Percentiles rank a stretch among this genome's conserved stretches.
Evolutionary conservation across 1,140 invertebrate genomes (phyloP).

Genomic region (Drosophila sulfurigaster): DNA sequence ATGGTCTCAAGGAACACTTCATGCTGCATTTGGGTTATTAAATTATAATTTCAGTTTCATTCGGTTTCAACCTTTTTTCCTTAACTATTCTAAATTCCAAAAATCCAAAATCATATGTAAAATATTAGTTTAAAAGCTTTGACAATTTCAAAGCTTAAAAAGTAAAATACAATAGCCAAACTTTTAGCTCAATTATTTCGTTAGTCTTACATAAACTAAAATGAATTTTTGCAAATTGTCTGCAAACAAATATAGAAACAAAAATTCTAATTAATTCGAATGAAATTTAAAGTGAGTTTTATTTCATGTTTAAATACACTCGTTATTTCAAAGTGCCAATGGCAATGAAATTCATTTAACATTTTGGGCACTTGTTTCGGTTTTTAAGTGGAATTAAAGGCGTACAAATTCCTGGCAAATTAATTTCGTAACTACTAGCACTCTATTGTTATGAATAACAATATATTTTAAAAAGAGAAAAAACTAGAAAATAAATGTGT

Average conservation of each 20-base stretch:
- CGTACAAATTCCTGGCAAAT: constrained; percentile 14
- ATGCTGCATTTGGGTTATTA: not conserved
- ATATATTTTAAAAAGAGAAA: too few relatives aligned
- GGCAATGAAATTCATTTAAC: constrained; percentile 68
- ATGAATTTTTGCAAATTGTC: constrained; percentile 51
- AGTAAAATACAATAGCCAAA: not conserved
- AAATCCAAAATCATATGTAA: too few relatives aligned
- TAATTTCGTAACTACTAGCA: not conserved
- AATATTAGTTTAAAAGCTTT: not conserved
- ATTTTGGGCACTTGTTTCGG: constrained; percentile 66
- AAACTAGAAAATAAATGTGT: too few relatives aligned
- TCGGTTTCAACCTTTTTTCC: too few relatives aligned
- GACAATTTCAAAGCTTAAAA: not conserved
- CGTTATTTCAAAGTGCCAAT: constrained; percentile 17
- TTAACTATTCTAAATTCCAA: too few relatives aligned
- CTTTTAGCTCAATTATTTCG: constrained; percentile 7
- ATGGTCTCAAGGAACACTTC: too few relatives aligned
- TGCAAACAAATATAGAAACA: constrained; percentile 53
- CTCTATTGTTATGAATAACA: too few relatives aligned
- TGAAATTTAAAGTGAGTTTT: constrained; percentile 34
- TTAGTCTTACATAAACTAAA: constrained; percentile 52
- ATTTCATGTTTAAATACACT: constrained; percentile 29
- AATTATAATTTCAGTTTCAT: too few relatives aligned
- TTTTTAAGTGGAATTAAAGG: constrained; percentile 72
- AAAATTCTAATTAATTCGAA: constrained; percentile 69